phyloP scores from a whole-genome alignment of 2,113 vertebrate genomes.

The Festucalex cinctus region DNA sequence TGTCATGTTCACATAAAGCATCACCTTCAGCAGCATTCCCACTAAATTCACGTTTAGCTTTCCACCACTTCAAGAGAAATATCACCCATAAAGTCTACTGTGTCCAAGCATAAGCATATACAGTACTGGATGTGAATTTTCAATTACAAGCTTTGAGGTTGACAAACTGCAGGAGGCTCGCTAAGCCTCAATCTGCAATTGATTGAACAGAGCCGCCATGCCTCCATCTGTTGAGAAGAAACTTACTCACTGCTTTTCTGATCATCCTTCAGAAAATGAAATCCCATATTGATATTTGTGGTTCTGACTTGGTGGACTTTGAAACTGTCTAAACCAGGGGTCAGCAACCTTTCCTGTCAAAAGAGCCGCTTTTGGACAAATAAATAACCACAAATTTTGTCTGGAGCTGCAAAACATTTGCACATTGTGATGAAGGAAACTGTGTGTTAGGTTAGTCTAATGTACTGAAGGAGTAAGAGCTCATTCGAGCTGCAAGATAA shows the following conservation, averaged over 20 bases:
- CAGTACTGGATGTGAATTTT: neutral
- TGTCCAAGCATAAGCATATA: neutral
- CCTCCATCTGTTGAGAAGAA: constrained; percentile 2
- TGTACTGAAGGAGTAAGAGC: too few relatives aligned
- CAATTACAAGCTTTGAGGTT: neutral
- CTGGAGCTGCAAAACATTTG: too few relatives aligned
- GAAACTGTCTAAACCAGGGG: neutral
- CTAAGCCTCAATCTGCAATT: neutral
- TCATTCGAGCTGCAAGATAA: too few relatives aligned
- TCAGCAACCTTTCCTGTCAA: too few relatives aligned
- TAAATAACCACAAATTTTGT: too few relatives aligned
- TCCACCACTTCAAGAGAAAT: neutral
- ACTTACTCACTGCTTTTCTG: neutral
- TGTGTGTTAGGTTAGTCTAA: too few relatives aligned
- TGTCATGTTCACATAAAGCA: neutral
- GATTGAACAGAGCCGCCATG: constrained; percentile 20
- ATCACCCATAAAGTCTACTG: neutral
- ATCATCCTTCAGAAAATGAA: neutral
- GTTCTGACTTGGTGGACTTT: neutral
- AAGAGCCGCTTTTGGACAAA: too few relatives aligned
- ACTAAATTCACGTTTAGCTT: neutral
- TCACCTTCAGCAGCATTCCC: neutral
- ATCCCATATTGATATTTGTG: too few relatives aligned
- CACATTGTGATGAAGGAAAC: too few relatives aligned
- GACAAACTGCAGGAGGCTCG: neutral